These are phyloP conservation scores for Conopomorpha cramerella DNA, from an alignment of 1,140 invertebrate species.

Conservation along the genomic window DNA sequence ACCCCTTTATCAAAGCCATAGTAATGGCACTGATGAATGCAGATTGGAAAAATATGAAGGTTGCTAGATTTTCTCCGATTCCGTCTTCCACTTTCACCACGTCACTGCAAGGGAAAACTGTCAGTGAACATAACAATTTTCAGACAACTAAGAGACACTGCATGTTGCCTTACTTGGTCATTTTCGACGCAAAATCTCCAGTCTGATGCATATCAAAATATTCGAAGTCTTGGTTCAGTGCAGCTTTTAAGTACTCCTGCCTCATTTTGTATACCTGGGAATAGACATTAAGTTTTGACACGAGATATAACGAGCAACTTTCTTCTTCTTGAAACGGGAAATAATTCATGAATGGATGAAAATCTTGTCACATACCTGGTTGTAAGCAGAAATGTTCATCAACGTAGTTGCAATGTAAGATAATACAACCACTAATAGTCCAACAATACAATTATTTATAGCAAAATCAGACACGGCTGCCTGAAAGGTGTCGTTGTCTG, in stretches of 20 bases:
- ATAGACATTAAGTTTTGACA: too few relatives aligned
- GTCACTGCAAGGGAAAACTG: slow-evolving; percentile 67
- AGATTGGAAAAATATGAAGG: slow-evolving; percentile 74
- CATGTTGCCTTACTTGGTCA: slow-evolving; percentile 74
- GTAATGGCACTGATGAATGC: slow-evolving; percentile 72
- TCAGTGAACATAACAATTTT: too few relatives aligned
- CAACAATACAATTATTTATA: slow-evolving; percentile 64
- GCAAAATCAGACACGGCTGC: slow-evolving; percentile 60
- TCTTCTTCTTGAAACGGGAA: too few relatives aligned
- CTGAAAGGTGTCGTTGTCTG: slow-evolving; percentile 26
- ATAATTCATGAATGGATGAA: too few relatives aligned
- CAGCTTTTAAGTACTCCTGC: slow-evolving; percentile 67
- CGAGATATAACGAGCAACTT: too few relatives aligned
- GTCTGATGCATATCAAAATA: slow-evolving; percentile 85
- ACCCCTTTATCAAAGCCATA: slow-evolving; percentile 78
- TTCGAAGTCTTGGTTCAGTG: slow-evolving; percentile 73
- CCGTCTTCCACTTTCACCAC: slow-evolving; percentile 87
- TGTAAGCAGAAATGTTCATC: slow-evolving; percentile 71
- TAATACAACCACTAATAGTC: slow-evolving; percentile 62
- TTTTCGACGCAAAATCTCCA: slow-evolving; percentile 79
- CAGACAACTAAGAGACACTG: too few relatives aligned
- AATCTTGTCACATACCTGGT: slow-evolving; percentile 66
- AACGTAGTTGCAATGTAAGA: slow-evolving; percentile 67
- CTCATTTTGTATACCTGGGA: slow-evolving; percentile 60
- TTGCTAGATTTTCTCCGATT: slow-evolving; percentile 85